Evolutionary conservation across 2,888 invertebrate genomes (phyloP).

Genomic region (Folsomia manolachei): DNA sequence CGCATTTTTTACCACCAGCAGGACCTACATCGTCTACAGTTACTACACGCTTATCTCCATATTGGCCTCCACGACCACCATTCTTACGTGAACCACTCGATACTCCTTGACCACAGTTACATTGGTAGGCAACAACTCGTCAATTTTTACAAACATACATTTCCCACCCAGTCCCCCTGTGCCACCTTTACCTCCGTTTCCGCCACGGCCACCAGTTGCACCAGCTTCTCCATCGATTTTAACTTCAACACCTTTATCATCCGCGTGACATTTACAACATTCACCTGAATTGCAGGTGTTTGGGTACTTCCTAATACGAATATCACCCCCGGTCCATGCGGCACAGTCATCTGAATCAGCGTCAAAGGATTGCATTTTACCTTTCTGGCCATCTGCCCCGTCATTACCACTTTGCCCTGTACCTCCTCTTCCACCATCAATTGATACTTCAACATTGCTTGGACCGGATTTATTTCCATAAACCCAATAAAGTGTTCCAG

Average conservation of each 20-base stretch:
- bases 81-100: background rate
- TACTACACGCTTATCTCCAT: background rate
- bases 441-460: background rate
- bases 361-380: background rate
- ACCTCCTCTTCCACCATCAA: background rate
- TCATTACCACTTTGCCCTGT: background rate
- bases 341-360: background rate
- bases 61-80: background rate
- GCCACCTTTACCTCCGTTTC: slow-evolving; percentile 3
- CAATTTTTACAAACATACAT: background rate
- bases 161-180: background rate
- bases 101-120: background rate
- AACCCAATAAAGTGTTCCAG: background rate
- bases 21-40: background rate
- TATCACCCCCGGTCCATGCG: background rate
- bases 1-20: background rate
- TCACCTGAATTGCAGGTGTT: background rate
- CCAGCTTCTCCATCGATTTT: background rate
- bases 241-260: background rate
- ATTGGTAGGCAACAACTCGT: background rate
- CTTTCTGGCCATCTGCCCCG: background rate
- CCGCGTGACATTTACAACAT: slow-evolving; percentile 5
- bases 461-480: background rate
- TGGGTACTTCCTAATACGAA: background rate
- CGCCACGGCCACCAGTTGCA: background rate